Conservation (phyloP, 1,140 invertebrate genomes). For the Heliconius nattereri region DNA sequence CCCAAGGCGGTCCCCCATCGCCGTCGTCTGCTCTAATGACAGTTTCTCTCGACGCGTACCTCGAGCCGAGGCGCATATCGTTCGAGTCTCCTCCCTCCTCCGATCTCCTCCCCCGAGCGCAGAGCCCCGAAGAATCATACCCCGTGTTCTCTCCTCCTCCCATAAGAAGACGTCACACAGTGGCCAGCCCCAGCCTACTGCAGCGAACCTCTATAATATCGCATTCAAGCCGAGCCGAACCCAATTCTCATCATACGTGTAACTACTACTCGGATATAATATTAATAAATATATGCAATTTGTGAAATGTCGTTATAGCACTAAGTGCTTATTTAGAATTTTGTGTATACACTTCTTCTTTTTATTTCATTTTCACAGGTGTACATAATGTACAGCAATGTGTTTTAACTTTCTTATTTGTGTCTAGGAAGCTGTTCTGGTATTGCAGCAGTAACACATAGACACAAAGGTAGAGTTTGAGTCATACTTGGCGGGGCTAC, state of each 20-base stretch:
- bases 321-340: not conserved
- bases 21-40: conserved; percentile 92
- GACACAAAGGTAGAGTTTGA: conserved; percentile 68
- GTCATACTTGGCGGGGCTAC: conserved; percentile 11
- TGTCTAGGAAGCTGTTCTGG: conserved; percentile 56
- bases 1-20: conserved; percentile 84
- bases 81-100: conserved; percentile 89
- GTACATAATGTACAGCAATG: conserved; percentile 74
- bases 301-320: not conserved
- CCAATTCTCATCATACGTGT: conserved; percentile 91
- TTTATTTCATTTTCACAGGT: conserved; percentile 42
- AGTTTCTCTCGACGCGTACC: conserved; percentile 90
- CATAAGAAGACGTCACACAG: conserved; percentile 75
- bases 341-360: not conserved
- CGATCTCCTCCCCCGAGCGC: conserved; percentile 84
- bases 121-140: conserved; percentile 89
- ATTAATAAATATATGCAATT: not conserved
- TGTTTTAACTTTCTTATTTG: conserved; percentile 43
- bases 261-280: conserved; percentile 68
- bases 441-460: conserved; percentile 52
- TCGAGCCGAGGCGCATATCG: conserved; percentile 89
- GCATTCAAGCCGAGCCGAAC: conserved; percentile 85
- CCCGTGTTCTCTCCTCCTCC: conserved; percentile 92
- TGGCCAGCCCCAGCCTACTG: conserved; percentile 75
- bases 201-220: conserved; percentile 86